Evolutionary conservation across 2,797 vertebrate genomes (phyloP), one percentile per base, ranked within the genome.

Genomic region (Telmatherina bonti): DNA sequence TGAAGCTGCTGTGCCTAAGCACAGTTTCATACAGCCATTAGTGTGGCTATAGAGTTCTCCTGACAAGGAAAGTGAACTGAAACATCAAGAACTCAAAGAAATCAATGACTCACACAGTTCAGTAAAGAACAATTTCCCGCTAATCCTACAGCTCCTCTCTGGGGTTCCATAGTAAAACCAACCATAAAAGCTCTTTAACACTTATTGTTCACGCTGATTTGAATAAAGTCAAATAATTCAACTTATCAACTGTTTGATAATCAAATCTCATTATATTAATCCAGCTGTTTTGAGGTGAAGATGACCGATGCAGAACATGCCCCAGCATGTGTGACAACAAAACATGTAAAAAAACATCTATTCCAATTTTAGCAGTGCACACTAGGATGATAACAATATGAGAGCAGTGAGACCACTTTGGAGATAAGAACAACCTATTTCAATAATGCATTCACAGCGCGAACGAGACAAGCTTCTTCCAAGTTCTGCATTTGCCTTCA

Each of bases 381-480:
- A 77, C 36, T 27, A 61, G 45, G 51, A 77, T 58, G 74, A 72
- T 81, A 81, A 87, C 35, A 79, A 80, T 80, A 64, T 47, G 62
- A 80, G 77, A 65, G 67, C 78, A 76, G 63, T 43, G 82, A 82
- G 76, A 68, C 72, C 76, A 79, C 83, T 91, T 78, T 70, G 65
- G 67, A 85, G 78, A 88, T 71, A 61, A 85, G 62, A 62, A 74
- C 71, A 86, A 74, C 74, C 64, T 66, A 82, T 88, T 85, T 91
- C 65, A 91, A 88, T 89, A 86, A 92, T 84, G 85, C 78, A 88
- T 88, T 84, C 70, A 67, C 43, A 57, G 79, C 29, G 0, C 80
- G 76, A 88, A 75, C 54, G 26, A 77, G 69, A 65, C 33, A 20
- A 75, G 71, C 79, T 62, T 56, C 79, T 72, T 82, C 83, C 82